These are phyloP conservation scores for Atlantisia rogersi DNA, from an alignment of 2,113 vertebrate genomes.

Conservation along the genomic window DNA sequence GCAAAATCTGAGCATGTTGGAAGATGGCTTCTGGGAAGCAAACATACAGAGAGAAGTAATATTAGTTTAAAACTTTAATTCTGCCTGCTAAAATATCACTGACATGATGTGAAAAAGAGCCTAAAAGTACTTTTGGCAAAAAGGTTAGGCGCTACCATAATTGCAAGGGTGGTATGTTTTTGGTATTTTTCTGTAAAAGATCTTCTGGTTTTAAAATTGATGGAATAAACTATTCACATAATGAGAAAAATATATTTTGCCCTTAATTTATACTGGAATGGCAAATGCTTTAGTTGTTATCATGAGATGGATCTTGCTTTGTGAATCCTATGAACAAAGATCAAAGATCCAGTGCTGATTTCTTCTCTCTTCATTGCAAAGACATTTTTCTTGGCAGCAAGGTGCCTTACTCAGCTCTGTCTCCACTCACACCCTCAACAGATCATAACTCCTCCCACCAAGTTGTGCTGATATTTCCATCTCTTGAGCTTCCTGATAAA, in stretches of 20 bases:
- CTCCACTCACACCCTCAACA: background rate
- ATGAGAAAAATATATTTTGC: background rate
- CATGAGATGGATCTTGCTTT: background rate
- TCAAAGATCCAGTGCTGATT: background rate
- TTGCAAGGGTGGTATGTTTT: background rate
- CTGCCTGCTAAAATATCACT: background rate
- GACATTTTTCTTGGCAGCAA: background rate
- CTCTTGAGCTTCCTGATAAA: constrained; percentile 31
- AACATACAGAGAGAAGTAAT: background rate
- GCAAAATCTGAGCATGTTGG: background rate
- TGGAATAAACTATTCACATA: background rate
- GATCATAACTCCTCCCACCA: constrained; percentile 22
- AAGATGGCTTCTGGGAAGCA: background rate
- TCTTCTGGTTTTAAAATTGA: background rate
- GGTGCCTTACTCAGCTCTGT: background rate
- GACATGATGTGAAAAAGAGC: background rate
- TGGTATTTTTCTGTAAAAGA: background rate
- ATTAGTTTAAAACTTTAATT: background rate
- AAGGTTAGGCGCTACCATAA: background rate
- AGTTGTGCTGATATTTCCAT: background rate
- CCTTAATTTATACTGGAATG: background rate
- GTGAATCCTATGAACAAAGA: background rate
- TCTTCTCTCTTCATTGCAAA: background rate
- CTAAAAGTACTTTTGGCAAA: background rate
- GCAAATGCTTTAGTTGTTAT: background rate